Percentiles rank a stretch among this genome's conserved stretches.
Evolutionary conservation across 2,888 invertebrate species (phyloP).

Genomic region (Calliphora vomitoria): DNA sequence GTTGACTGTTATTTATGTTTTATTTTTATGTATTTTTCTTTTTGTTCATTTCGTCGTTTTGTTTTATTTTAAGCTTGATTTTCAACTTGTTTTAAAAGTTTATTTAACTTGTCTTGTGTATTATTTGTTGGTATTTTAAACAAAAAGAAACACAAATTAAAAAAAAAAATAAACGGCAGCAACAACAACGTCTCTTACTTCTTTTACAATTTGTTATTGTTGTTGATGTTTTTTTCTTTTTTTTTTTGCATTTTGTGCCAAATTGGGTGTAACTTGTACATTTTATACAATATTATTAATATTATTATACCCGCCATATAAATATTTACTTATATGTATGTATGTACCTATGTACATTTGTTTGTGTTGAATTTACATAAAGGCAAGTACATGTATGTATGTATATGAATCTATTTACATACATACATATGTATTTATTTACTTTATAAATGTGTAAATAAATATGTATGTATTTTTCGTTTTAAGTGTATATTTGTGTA

Average conservation of each 20-base stretch:
- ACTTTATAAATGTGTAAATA: background rate
- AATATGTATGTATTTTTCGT: too few relatives aligned
- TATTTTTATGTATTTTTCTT: constrained; percentile 10
- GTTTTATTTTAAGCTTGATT: constrained; percentile 51
- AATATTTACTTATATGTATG: background rate
- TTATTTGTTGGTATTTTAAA: constrained; percentile 2
- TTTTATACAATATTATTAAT: constrained; percentile 61
- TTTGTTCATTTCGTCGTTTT: constrained; percentile 39
- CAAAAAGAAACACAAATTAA: constrained; percentile 43
- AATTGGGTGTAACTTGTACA: constrained; percentile 73
- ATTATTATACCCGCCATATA: constrained; percentile 23
- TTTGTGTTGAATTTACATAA: background rate
- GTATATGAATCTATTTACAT: background rate
- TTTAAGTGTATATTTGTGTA: too few relatives aligned
- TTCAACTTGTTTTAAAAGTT: constrained; percentile 67
- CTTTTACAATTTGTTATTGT: constrained; percentile 44
- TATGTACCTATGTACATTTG: constrained; percentile 13
- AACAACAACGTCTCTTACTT: constrained; percentile 34
- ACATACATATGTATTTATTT: background rate
- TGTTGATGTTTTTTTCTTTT: constrained; percentile 2
- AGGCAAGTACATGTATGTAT: background rate
- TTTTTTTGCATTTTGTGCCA: constrained; percentile 66
- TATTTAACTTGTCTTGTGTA: constrained; percentile 69
- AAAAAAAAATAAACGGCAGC: constrained; percentile 33
- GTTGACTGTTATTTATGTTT: constrained; percentile 47